Evolutionary conservation across 2,113 vertebrate species (phyloP), one percentile per base, ranked within the genome.

Genomic region (Mus pahari): DNA sequence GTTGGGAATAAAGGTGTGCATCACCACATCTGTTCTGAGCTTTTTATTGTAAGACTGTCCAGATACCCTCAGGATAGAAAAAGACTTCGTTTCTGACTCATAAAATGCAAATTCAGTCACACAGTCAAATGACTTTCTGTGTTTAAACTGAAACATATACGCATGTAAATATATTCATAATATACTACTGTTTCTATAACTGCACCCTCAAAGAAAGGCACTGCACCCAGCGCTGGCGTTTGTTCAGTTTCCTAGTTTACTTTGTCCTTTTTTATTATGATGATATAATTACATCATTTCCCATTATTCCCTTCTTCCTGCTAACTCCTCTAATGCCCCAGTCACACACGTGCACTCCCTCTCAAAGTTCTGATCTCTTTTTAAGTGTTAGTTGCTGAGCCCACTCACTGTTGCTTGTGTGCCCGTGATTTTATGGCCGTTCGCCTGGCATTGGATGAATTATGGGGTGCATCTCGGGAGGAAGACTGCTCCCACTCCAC

Each of bases 101-200:
- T 50, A 88, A 95, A 95, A 79, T 92, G 74, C 62, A 78, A 78
- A 91, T 84, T 66, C 77, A 92, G 71, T 64, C 64, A 94, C n/a
- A 60, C 81, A 50, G 86, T 53, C 68, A 92, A 66, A 71, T 58
- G 24, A 68, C 55, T 31, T 81, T 19, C 66, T 58, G 55, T 42
- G 28, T 90, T 92, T 83, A 1, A 78, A 92, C 58, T 62, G 60
- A 83, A 91, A 84, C 60, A 45, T 28, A 62, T 0, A 78, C 19
- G 26, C 7, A 50, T 22, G 17, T 53, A 70, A 60, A 6, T 74
- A 77, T 68, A 60, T 64, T 89, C 55, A 88, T n/a, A 36, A 73
- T 19, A n/a, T 36, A 68, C 70, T 91, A 91, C 70, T 48, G 58
- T 39, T 78, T 28, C 74, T 7, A 78, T 14, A 31, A 60, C 7